These are phyloP conservation scores for Reinhardtius hippoglossoides DNA, from an alignment of 2,113 vertebrate species.

Conservation along the genomic window DNA sequence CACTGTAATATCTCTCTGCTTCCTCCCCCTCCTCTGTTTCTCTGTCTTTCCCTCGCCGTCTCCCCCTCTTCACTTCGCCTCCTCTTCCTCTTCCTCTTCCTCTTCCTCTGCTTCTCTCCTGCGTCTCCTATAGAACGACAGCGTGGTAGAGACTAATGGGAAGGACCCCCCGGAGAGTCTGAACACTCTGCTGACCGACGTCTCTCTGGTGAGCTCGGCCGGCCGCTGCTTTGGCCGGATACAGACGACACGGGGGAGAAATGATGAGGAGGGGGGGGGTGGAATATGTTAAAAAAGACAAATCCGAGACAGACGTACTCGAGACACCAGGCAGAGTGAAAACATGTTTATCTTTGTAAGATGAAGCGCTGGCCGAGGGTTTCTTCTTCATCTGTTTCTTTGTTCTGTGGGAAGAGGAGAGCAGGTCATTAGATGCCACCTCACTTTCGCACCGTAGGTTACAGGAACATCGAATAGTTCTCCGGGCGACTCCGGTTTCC, in stretches of 20 bases:
- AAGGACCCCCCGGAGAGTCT: conserved; percentile 81
- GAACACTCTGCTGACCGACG: conserved; percentile 88
- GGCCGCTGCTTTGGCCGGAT: conserved; percentile 7
- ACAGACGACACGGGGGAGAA: not conserved
- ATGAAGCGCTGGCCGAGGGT: too few species aligned
- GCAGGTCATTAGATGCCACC: too few species aligned
- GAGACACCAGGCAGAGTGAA: too few species aligned
- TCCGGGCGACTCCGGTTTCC: too few species aligned
- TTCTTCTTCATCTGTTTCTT: too few species aligned
- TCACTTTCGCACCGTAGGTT: too few species aligned
- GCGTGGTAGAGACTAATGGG: conserved; percentile 85
- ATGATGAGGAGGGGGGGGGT: not conserved
- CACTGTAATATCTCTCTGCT: conserved; percentile 3
- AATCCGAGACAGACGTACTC: not conserved
- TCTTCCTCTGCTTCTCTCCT: not conserved
- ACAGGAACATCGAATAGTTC: too few species aligned
- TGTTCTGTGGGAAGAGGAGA: too few species aligned
- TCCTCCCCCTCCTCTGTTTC: conserved; percentile 42
- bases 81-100: not conserved
- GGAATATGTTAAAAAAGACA: too few species aligned
- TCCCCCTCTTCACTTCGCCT: not conserved
- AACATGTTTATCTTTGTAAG: too few species aligned
- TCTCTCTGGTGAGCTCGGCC: conserved; percentile 91
- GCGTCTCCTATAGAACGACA: conserved; percentile 85
- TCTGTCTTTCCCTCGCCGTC: conserved; percentile 15